Evolutionary conservation across 1,140 invertebrate genomes (phyloP).

Genomic region (Zaprionus nigranus): DNA sequence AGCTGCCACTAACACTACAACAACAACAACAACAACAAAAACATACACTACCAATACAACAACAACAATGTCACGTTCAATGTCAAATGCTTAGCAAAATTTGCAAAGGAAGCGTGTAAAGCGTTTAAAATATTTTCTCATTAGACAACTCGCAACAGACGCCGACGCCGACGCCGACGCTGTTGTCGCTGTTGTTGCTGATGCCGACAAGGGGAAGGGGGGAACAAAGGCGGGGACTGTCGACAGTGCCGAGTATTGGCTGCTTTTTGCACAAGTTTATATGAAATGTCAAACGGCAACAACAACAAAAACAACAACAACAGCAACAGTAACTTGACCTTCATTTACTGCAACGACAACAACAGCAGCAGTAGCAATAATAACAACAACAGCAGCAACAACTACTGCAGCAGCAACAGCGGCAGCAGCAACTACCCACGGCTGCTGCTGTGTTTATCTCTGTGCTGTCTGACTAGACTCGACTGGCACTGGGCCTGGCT

Average conservation of each 20-base stretch:
- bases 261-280: constrained; percentile 70
- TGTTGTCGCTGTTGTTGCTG: neutral
- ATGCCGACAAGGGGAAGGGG: neutral
- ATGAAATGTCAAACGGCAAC: constrained; percentile 77
- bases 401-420: constrained; percentile 36
- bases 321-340: constrained; percentile 66
- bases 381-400: constrained; percentile 47
- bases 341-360: constrained; percentile 72
- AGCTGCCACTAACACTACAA: constrained; percentile 55
- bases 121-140: constrained; percentile 82
- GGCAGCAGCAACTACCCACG: constrained; percentile 61
- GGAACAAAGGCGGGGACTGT: neutral
- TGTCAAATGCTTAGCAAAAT: constrained; percentile 76
- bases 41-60: constrained; percentile 17
- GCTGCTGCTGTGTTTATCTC: constrained; percentile 71
- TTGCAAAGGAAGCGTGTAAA: constrained; percentile 82
- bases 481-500: constrained; percentile 43
- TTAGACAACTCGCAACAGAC: constrained; percentile 70
- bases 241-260: constrained; percentile 14
- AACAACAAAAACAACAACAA: constrained; percentile 30
- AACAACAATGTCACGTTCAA: constrained; percentile 81
- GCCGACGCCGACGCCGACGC: constrained; percentile 10
- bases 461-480: constrained; percentile 50
- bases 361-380: constrained; percentile 45
- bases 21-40: constrained; percentile 54